phyloP scores from a whole-genome alignment of 2,113 vertebrate genomes.

The Pomatostomus ruficeps region DNA sequence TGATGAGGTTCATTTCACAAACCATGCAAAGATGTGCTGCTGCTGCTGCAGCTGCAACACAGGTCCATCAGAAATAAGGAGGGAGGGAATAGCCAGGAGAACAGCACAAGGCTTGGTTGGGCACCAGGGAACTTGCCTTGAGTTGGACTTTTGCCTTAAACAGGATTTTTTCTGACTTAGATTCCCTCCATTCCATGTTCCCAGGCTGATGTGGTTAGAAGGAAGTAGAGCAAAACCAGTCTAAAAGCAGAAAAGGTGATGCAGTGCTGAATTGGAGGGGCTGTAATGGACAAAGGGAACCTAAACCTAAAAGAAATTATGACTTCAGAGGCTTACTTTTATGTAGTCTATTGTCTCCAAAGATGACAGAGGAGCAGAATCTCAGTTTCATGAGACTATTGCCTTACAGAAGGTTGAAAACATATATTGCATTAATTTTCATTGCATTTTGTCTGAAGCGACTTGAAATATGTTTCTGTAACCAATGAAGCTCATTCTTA shows the following conservation, averaged over 20 bases:
- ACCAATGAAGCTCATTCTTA: background rate
- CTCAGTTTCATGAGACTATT: background rate
- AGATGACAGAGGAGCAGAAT: background rate
- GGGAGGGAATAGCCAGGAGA: background rate
- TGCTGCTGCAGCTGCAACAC: background rate
- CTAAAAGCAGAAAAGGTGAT: background rate
- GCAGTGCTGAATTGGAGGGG: background rate
- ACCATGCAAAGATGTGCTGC: background rate
- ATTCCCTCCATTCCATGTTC: background rate
- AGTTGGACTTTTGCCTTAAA: background rate
- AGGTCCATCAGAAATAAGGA: background rate
- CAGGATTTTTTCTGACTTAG: background rate
- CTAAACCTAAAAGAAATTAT: background rate
- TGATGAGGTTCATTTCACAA: background rate
- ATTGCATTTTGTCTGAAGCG: background rate
- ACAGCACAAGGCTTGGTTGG: background rate
- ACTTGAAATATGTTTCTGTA: background rate
- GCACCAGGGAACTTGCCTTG: background rate
- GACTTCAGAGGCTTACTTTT: background rate
- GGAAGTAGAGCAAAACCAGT: background rate
- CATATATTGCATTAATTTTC: background rate
- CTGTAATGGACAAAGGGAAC: background rate
- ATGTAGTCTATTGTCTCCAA: background rate
- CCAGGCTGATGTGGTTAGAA: background rate
- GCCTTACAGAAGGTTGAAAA: background rate